Evolutionary conservation across 2,797 vertebrate species (phyloP).

Genomic region (Oryzias sinensis): DNA sequence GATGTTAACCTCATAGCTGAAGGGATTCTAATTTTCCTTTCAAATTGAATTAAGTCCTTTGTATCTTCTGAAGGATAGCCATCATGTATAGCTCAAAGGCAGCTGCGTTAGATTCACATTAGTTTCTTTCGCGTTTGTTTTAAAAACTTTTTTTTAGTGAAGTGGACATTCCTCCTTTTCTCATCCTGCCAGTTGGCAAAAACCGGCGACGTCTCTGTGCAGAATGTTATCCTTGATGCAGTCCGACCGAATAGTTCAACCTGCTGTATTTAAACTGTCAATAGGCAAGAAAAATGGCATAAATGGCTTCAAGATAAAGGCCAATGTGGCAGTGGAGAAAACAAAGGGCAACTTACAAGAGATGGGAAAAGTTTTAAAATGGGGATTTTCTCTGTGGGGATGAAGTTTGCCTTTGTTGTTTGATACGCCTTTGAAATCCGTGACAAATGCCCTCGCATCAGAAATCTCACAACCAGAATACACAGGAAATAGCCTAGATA

Average conservation of each 20-base stretch:
- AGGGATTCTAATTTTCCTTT: no score
- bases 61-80: no score
- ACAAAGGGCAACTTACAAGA: slow-evolving; percentile 50
- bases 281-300: slow-evolving; percentile 25
- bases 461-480: slow-evolving; percentile 82
- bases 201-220: slow-evolving; percentile 1
- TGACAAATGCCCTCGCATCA: slow-evolving; percentile 82
- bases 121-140: background rate
- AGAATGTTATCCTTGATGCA: slow-evolving; percentile 6
- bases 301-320: slow-evolving; percentile 32
- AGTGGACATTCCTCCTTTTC: background rate
- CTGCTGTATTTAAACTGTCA: slow-evolving; percentile 20
- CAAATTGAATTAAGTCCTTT: no score
- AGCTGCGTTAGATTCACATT: no score
- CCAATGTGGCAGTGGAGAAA: slow-evolving; percentile 49
- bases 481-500: slow-evolving; percentile 82
- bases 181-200: background rate
- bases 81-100: no score
- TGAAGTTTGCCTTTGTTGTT: slow-evolving; percentile 75
- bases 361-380: slow-evolving; percentile 67
- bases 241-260: slow-evolving; percentile 2
- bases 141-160: background rate
- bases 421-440: slow-evolving; percentile 78
- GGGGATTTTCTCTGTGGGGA: slow-evolving; percentile 54
- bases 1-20: no score